Conservation (phyloP, 2,113 vertebrate species). For the Litocranius walleri region DNA sequence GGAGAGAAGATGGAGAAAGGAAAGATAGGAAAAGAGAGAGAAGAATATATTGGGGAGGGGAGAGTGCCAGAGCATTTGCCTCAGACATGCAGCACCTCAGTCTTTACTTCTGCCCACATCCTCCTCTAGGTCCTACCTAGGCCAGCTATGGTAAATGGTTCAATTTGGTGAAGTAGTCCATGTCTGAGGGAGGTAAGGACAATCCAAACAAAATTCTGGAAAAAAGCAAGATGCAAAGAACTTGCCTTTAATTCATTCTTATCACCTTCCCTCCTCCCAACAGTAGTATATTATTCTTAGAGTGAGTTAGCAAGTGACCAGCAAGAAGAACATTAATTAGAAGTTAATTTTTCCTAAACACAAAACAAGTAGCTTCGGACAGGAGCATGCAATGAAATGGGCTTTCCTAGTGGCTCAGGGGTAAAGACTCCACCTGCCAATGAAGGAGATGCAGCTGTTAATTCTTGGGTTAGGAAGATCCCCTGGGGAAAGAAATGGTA, state of each 20-base stretch:
- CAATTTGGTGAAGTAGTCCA: background rate
- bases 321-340: background rate
- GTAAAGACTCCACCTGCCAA: background rate
- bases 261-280: background rate
- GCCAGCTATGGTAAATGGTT: background rate
- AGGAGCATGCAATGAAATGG: background rate
- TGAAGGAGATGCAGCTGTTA: background rate
- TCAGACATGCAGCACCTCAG: accelerated
- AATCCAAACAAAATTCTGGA: background rate
- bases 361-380: background rate
- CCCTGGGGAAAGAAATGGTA: background rate
- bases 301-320: background rate
- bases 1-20: background rate
- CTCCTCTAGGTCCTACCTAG: no score
- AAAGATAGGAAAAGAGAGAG: background rate
- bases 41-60: background rate
- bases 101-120: background rate
- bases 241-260: background rate
- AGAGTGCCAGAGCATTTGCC: no score
- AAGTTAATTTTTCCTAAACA: background rate
- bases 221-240: background rate
- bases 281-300: background rate
- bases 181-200: background rate
- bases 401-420: background rate
- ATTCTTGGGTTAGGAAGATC: background rate